A percentile compares a stretch with the other conserved stretches of the same genome.
phyloP scores from a whole-genome alignment of 2,797 vertebrate species.

The Fistularia tabacaria region DNA sequence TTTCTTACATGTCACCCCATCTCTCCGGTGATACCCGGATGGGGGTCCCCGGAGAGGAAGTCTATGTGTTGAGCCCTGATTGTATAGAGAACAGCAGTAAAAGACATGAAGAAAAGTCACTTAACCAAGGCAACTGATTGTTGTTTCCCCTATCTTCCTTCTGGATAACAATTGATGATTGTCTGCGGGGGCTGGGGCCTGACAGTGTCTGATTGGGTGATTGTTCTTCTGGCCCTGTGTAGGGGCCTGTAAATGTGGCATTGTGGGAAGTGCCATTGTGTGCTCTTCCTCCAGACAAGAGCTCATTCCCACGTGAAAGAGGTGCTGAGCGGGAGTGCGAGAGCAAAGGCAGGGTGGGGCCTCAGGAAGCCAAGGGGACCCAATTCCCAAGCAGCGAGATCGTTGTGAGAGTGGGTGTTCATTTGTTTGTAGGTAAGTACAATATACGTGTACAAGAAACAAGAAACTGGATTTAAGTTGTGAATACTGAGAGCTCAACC shows the following conservation, averaged over 20 bases:
- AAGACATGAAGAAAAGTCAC: constrained; percentile 70
- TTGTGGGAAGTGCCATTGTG: constrained; percentile 98
- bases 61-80: constrained; percentile 51
- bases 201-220: constrained; percentile 97
- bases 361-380: constrained; percentile 83
- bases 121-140: constrained; percentile 71
- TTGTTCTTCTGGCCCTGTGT: constrained; percentile 87
- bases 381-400: constrained; percentile 70
- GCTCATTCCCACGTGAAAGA: constrained; percentile 98
- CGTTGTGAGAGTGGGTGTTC: constrained; percentile 44
- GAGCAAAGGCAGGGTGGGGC: constrained; percentile 69
- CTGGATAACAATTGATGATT: constrained; percentile 89
- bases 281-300: constrained; percentile 89
- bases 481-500: background rate
- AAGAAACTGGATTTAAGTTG: too few relatives aligned
- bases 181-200: constrained; percentile 81
- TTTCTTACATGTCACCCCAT: constrained; percentile 28
- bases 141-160: constrained; percentile 78
- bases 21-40: constrained; percentile 50
- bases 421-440: constrained; percentile 38
- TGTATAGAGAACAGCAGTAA: constrained; percentile 63
- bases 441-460: constrained; percentile 26
- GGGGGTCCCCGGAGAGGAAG: constrained; percentile 56
- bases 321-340: constrained; percentile 77
- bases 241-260: constrained; percentile 85